Conservation (phyloP, 2,888 invertebrate species). For the Dryomyza anilis region DNA sequence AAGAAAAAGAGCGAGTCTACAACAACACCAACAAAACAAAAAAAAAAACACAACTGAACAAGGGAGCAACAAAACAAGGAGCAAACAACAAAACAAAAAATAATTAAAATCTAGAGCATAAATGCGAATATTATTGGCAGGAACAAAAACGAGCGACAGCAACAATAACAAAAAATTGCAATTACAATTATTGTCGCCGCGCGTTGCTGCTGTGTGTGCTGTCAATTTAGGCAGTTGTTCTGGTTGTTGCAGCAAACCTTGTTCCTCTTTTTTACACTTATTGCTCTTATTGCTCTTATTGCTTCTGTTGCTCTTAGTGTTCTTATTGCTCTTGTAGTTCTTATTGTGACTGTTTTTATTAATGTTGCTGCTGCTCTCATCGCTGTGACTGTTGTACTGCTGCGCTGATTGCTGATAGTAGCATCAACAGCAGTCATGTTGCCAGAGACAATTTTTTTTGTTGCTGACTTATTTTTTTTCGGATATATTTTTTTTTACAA, state of each 20-base stretch:
- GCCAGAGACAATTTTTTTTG: too few relatives aligned
- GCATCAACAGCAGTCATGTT: too few relatives aligned
- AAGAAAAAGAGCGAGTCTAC: neutral
- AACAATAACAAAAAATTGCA: neutral
- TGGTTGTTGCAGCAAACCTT: too few relatives aligned
- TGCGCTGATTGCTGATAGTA: neutral
- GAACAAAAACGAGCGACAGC: neutral
- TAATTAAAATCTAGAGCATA: too few relatives aligned
- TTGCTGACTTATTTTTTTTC: neutral
- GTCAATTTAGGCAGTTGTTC: neutral
- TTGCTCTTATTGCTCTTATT: neutral
- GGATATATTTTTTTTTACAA: neutral
- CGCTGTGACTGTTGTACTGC: neutral
- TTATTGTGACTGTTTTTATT: neutral
- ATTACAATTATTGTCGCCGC: neutral
- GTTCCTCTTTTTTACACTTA: too few relatives aligned
- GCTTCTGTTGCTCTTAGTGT: neutral
- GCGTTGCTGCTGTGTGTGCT: neutral
- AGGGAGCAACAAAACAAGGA: neutral
- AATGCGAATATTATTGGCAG: too few relatives aligned
- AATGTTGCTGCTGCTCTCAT: neutral
- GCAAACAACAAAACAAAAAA: too few relatives aligned
- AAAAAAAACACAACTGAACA: neutral
- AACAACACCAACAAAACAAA: neutral
- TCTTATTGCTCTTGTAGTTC: neutral